A percentile compares a stretch with the other conserved stretches of the same genome.
phyloP scores from a whole-genome alignment of 2,888 invertebrate species.

The Eumerus sabulonum region DNA sequence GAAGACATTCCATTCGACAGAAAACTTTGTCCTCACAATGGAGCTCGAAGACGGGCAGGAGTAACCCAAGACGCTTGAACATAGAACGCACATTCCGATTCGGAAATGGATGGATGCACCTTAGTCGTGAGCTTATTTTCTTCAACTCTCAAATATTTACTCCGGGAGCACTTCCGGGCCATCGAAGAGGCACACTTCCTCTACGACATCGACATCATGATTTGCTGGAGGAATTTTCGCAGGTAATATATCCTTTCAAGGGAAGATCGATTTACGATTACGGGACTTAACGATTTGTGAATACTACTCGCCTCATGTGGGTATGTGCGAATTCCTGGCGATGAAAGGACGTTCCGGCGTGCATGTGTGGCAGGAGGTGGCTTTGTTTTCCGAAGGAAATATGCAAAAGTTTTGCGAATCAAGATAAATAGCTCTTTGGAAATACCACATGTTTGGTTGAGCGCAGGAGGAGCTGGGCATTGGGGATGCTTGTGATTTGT shows the following conservation, averaged over 20 bases:
- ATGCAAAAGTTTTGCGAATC: slow-evolving; percentile 67
- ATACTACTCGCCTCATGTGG: slow-evolving; percentile 55
- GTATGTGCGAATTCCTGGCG: slow-evolving; percentile 27
- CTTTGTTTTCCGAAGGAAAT: slow-evolving; percentile 58
- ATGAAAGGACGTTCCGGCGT: slow-evolving; percentile 29
- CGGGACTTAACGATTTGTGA: slow-evolving; percentile 66
- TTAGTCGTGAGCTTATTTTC: slow-evolving; percentile 57
- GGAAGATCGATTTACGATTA: slow-evolving; percentile 68
- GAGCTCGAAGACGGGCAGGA: slow-evolving; percentile 5
- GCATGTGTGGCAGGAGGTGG: slow-evolving; percentile 19
- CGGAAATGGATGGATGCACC: slow-evolving; percentile 55
- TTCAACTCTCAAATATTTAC: slow-evolving; percentile 59
- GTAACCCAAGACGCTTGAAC: no score
- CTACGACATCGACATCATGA: slow-evolving; percentile 50
- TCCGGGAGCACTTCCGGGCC: slow-evolving; percentile 53
- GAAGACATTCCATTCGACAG: slow-evolving; percentile 60
- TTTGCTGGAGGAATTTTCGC: slow-evolving; percentile 56
- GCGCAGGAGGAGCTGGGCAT: slow-evolving; percentile 1
- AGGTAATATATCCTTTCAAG: slow-evolving; percentile 68
- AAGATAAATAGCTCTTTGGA: slow-evolving; percentile 65
- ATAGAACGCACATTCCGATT: slow-evolving; percentile 53
- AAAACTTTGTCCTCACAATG: slow-evolving; percentile 57
- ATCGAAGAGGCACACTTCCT: slow-evolving; percentile 37
- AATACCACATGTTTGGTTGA: slow-evolving; percentile 47
- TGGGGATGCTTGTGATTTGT: slow-evolving; percentile 51